Base-by-base conservation (phyloP, 2,797 vertebrate species). In the Scolopax bukidnonensis region DNA sequence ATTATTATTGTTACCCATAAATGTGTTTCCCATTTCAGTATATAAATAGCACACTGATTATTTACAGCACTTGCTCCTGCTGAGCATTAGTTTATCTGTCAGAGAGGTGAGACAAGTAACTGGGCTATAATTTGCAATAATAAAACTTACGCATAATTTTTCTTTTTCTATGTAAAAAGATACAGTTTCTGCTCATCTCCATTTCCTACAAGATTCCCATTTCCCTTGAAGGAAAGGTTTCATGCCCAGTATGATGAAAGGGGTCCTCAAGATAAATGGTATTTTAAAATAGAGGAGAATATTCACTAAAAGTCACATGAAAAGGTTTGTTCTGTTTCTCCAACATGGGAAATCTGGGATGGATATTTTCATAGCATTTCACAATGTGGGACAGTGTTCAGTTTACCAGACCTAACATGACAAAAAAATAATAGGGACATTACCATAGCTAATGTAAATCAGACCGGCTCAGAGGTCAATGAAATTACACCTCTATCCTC, bases 1-100 rank as follows among this genome's bases (percentile, higher is more conserved):
- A 95, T 97, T 88, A 93, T 94, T 94, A 94, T 87, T 82, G 90
- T 86, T 94, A 56, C 63, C 70, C 90, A 90, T 65, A 93, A 93
- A 92, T 63, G 54, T 87, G 70, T 87, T 95, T 84, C 77, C 69
- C 76, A 81, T 76, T 92, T 76, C 88, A 90, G 67, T 63, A 70
- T 69, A 93, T 88, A 94, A 95, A 96, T 82, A 96, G 80, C 48
- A 96, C 90, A 84, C 69, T 48, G 90, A 93, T 96, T 94, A 96
- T 96, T 96, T 95, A 96, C 84, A 94, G 92, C 84, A 65, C 77
- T 95, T 74, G 65, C 64, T 87, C 86, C 83, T 84, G 61, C 82
- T 92, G 77, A 92, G 92, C 74, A 76, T 74, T 76, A 77, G 74
- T 84, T 67, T 77, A 81, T 86, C 83, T 94, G 79, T 94, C 87